Conservation (phyloP, 2,888 invertebrate species). For the Andricus quercusramuli region DNA sequence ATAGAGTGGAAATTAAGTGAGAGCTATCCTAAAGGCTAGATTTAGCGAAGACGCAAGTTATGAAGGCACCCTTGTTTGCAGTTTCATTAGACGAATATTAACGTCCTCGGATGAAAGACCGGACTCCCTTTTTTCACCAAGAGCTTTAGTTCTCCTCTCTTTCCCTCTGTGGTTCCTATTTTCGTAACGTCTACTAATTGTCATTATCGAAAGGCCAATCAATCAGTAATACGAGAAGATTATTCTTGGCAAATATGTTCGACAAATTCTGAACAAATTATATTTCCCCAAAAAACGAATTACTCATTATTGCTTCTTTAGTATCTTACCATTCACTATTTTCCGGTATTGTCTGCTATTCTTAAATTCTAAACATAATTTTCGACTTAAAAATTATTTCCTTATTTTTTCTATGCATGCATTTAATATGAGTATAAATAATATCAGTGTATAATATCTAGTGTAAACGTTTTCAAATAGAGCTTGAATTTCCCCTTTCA, state of each 20-base stretch:
- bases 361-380: no score
- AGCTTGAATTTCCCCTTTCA: neutral
- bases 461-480: neutral
- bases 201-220: neutral
- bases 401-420: no score
- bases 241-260: neutral
- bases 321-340: no score
- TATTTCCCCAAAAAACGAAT: neutral
- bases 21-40: neutral
- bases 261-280: neutral
- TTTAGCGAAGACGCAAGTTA: neutral
- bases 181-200: neutral
- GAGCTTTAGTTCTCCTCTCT: neutral
- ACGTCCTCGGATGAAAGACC: neutral
- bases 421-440: no score
- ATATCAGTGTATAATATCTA: no score
- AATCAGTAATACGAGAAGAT: neutral
- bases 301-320: no score
- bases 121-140: neutral
- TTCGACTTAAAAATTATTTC: no score
- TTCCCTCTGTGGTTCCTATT: neutral
- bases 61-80: constrained; percentile 21
- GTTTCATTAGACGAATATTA: constrained; percentile 27
- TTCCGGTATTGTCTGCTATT: no score
- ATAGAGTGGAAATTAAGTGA: neutral